Evolutionary conservation across 2,797 vertebrate species (phyloP).

Genomic region (Urosaurus nigricauda): DNA sequence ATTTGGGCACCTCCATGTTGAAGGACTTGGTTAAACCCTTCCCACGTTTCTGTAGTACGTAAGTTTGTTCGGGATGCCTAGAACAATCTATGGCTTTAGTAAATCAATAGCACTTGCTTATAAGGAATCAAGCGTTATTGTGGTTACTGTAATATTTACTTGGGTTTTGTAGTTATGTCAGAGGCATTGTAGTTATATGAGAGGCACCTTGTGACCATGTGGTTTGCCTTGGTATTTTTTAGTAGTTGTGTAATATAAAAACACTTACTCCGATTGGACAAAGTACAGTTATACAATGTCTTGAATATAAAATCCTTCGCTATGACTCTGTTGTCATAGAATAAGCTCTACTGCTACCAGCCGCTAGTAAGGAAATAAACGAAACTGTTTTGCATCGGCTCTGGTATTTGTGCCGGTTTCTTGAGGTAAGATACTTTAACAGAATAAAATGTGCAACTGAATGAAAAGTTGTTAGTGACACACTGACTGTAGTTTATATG

Average conservation of each 20-base stretch:
- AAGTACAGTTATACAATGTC: constrained; percentile 72
- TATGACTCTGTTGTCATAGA: constrained; percentile 44
- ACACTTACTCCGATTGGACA: constrained; percentile 55
- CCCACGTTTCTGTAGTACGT: accelerated
- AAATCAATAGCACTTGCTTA: neutral
- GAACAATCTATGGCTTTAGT: neutral
- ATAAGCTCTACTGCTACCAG: constrained; percentile 7
- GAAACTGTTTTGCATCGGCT: neutral
- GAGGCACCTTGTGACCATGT: constrained; percentile 53
- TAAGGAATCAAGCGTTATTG: accelerated
- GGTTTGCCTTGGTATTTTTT: constrained; percentile 53
- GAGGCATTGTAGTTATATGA: constrained; percentile 55
- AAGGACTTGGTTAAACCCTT: neutral
- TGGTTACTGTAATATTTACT: neutral
- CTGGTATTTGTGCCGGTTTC: neutral
- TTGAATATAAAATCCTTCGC: constrained; percentile 69
- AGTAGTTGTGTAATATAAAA: constrained; percentile 66
- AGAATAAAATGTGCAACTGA: neutral
- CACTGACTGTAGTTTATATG: neutral
- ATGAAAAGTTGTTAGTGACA: neutral
- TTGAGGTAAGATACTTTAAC: constrained; percentile 61
- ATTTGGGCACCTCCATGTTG: constrained; percentile 11
- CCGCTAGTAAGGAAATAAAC: neutral
- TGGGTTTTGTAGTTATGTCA: accelerated
- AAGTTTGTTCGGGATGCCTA: neutral